Base-by-base conservation (phyloP, 2,113 vertebrate genomes). In the Sus scrofa region DNA sequence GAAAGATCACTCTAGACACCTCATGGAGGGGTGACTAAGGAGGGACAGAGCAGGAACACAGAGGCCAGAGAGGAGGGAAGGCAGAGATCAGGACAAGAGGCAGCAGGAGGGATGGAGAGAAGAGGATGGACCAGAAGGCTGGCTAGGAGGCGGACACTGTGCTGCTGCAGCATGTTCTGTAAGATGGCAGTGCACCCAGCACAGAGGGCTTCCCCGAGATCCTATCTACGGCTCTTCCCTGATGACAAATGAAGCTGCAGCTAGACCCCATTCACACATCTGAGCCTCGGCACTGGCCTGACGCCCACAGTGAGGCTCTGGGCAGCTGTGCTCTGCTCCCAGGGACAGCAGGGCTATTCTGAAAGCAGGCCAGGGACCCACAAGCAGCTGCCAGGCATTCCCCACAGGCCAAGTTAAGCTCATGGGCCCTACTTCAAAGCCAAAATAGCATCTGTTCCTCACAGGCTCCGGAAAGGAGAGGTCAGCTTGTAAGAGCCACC, bases 401-500 rank as follows among this genome's bases (percentile, higher is more conserved):
- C 89, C 73, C 58, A 37, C 58, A 77, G 60, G 89, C 95, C 94
- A 93, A 56, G 30, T 74, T 95, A 96, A 98, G 96, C 93, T 93
- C 86, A 2, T 7, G 75, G 74, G 86, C 79, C 79, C 89, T n/a
- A 96, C 97, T 97, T 98, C 97, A 98, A 98, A 98, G 97, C 79
- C 86, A 79, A 78, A 86, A 77, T 2, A 92, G 89, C 96, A 96
- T 96, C 86, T 97, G 96, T 79, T 91, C 67, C 88, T 85, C 77
- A 56, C n/a, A 37, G 60, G 30, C 68, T 97, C 96, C 18, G 3
- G 95, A 97, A 98, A 96, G 86, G 26, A 92, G 73, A 93, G 93
- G 95, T 86, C 95, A 77, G 74, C 50, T 63, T 37, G 34, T 89
- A 60, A 79, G 1, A 24, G 75, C 30, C 65, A 62, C 54, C 34